Evolutionary conservation across 1,140 invertebrate genomes (phyloP).

Genomic region (Carposina sasakii): DNA sequence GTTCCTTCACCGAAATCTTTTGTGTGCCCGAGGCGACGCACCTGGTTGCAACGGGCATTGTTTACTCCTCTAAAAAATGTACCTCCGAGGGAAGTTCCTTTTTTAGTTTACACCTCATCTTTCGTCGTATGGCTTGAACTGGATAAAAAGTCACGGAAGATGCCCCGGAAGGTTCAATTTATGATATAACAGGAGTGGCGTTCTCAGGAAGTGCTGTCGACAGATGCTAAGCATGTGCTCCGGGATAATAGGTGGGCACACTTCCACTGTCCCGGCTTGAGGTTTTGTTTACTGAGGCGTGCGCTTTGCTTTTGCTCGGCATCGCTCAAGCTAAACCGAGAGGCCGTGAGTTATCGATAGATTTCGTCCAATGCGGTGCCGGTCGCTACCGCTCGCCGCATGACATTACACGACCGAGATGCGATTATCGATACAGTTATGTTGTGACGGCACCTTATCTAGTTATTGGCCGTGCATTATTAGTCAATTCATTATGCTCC

Average conservation of each 20-base stretch:
- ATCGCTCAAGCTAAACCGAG: no score
- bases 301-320: not conserved
- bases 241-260: constrained; percentile 48
- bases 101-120: constrained; percentile 66
- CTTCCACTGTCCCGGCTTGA: constrained; percentile 36
- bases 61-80: constrained; percentile 59
- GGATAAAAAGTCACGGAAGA: constrained; percentile 63
- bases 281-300: constrained; percentile 37
- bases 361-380: no score
- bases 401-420: constrained; percentile 50
- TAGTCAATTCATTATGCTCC: constrained; percentile 38
- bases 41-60: constrained; percentile 62
- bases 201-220: constrained; percentile 56
- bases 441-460: constrained; percentile 52
- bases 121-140: constrained; percentile 56
- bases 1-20: constrained; percentile 63
- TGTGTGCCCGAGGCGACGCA: constrained; percentile 54
- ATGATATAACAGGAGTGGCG: constrained; percentile 51
- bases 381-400: constrained; percentile 36
- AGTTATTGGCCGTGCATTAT: constrained; percentile 39
- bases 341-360: constrained; percentile 20
- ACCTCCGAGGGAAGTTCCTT: constrained; percentile 53
- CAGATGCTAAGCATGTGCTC: constrained; percentile 57
- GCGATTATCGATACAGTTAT: constrained; percentile 59
- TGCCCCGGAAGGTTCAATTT: constrained; percentile 62